Conservation (phyloP, 2,113 vertebrate species). For the Forbesichthys papilliferus region DNA sequence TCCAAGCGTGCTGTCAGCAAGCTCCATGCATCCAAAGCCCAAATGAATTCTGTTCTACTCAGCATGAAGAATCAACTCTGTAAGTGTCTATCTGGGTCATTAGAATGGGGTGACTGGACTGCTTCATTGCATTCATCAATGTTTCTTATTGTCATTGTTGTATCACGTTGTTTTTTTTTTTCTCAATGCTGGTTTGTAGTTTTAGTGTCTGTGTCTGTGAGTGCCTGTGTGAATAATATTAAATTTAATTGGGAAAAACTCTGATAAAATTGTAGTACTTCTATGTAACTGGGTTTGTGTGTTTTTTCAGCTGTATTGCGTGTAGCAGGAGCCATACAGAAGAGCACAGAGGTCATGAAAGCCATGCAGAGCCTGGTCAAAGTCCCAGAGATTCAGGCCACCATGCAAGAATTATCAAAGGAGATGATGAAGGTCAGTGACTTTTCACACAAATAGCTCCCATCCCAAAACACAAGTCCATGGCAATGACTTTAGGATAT, state of each 20-base stretch:
- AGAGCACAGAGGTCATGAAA: constrained; percentile 98
- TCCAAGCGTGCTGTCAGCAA: constrained; percentile 89
- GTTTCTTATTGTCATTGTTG: neutral
- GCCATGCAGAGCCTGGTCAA: constrained; percentile 96
- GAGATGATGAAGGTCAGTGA: constrained; percentile 96
- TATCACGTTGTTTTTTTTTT: neutral
- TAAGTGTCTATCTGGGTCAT: constrained; percentile 68
- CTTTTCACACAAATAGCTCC: neutral
- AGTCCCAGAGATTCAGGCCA: constrained; percentile 96
- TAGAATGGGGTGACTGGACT: neutral
- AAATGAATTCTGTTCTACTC: constrained; percentile 97
- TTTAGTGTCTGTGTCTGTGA: too few relatives aligned
- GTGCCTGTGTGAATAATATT: too few relatives aligned
- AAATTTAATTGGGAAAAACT: neutral
- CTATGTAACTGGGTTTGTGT: neutral
- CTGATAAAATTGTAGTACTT: neutral
- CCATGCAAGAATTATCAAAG: constrained; percentile 94
- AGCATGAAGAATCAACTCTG: constrained; percentile 98
- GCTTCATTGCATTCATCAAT: neutral
- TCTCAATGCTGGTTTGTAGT: neutral
- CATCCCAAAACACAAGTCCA: too few relatives aligned
- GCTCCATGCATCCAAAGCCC: constrained; percentile 93
- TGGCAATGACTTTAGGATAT: too few relatives aligned
- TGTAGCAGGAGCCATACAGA: constrained; percentile 91
- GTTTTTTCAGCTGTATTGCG: constrained; percentile 81